Evolutionary conservation across 2,797 vertebrate genomes (phyloP), one percentile per base, ranked within the genome.

Genomic region (Chlorospingus semifuscus): DNA sequence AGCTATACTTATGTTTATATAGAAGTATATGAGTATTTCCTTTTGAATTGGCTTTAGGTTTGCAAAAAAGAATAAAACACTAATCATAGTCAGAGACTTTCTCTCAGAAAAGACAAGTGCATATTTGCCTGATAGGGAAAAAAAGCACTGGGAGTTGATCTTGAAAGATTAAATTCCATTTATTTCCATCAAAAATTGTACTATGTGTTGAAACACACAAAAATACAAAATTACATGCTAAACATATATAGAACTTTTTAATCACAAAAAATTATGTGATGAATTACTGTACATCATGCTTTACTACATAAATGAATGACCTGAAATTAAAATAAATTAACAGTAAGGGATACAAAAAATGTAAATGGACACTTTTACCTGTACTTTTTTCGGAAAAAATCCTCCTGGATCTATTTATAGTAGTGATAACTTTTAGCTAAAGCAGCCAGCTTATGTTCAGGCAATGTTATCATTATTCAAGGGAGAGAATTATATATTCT

Each of bases 401-500:
- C 6, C 30, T 91, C 46, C 37, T 71, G 59, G 39, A 53, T 60
- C 29, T 11, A 46, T 82, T 96, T 93, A 91, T 91, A 44, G 11
- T 36, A 87, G 80, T 23, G 32, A 87, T 81, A 87, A 79, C 49
- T 91, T 93, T 71, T 82, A 63, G 61, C 34, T 90, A 86, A 96
- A 74, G 29, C 41, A 89, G 26, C 2, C 50, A 82, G n/a, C 81
- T 92, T 93, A 55, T 90, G 86, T 82, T 88, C 53, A 66, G 49
- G 34, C 17, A 88, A 80, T 49, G 42, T 34, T 90, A 92, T 60
- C 59, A 86, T 83, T 91, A 87, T 96, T 92, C 59, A 84, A 81
- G 36, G 55, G 14, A 64, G 26, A 89, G 26, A 88, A 89, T 82
- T 64, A 77, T 36, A 75, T 75, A 87, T 92, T 91, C 75, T 90